A percentile compares a stretch with the other conserved stretches of the same genome.
These are phyloP conservation scores for Chloropsis hardwickii DNA, from an alignment of 2,113 vertebrate genomes.

Conservation along the genomic window DNA sequence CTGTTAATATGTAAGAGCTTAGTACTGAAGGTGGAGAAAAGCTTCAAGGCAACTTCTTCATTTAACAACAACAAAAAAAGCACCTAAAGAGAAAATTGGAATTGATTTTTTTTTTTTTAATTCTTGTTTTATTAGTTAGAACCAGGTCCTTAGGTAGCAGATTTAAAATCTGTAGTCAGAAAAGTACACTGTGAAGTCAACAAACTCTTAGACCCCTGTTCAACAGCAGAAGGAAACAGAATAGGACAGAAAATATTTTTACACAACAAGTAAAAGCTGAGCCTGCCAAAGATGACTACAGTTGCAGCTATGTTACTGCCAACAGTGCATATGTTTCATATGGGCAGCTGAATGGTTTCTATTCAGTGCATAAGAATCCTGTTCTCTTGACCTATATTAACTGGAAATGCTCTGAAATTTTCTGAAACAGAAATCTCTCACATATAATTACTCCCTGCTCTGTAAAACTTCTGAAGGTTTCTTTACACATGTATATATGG, in stretches of 20 bases:
- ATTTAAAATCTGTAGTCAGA: neutral
- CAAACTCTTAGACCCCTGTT: neutral
- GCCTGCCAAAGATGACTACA: conserved; percentile 33
- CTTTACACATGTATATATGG: neutral
- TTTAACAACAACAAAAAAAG: neutral
- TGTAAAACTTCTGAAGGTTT: neutral
- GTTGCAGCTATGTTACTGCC: neutral
- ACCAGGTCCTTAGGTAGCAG: neutral
- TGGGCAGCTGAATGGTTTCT: conserved; percentile 36
- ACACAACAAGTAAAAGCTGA: neutral
- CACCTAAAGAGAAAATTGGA: neutral
- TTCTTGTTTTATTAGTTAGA: neutral
- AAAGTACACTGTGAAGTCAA: neutral
- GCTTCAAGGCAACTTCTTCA: neutral
- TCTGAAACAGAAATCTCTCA: neutral
- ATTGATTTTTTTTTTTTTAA: neutral
- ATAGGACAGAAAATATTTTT: conserved; percentile 34
- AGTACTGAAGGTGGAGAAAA: neutral
- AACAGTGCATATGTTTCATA: conserved; percentile 34
- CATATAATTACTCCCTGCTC: neutral
- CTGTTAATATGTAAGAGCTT: neutral
- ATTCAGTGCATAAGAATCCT: neutral
- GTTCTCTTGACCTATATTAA: conserved; percentile 22
- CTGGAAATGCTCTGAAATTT: conserved; percentile 6
- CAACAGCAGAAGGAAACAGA: neutral